Percentiles rank a stretch among this genome's conserved stretches.
Evolutionary conservation across 1,140 invertebrate species (phyloP).

Genomic region (Leptinotarsa undecemlineata): DNA sequence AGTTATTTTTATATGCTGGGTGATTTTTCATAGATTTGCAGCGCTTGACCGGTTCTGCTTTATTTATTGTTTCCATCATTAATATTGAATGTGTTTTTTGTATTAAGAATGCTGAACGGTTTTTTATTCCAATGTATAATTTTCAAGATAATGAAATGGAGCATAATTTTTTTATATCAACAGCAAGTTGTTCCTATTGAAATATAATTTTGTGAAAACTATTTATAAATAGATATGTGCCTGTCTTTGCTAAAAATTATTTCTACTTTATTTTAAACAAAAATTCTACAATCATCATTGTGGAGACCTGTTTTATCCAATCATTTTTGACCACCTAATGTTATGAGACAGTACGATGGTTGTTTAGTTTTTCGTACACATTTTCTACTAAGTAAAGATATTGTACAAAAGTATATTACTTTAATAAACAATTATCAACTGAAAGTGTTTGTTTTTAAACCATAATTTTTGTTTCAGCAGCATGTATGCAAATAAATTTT

Average conservation of each 20-base stretch:
- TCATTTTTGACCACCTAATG: slow-evolving; percentile 18
- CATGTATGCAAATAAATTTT: too few species aligned
- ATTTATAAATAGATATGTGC: background rate
- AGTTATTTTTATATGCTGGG: slow-evolving; percentile 37
- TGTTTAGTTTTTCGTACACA: slow-evolving; percentile 39
- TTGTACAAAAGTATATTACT: slow-evolving; percentile 30
- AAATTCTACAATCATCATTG: too few species aligned
- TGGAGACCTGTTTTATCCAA: background rate
- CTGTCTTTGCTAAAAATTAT: background rate
- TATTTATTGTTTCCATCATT: slow-evolving; percentile 16
- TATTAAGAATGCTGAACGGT: background rate
- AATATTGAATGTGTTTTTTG: background rate
- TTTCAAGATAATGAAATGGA: background rate
- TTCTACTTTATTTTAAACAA: background rate
- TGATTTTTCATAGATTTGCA: slow-evolving; percentile 15
- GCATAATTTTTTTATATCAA: background rate
- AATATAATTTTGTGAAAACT: background rate
- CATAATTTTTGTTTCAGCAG: too few species aligned
- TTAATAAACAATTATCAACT: slow-evolving; percentile 36
- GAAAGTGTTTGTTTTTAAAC: slow-evolving; percentile 4
- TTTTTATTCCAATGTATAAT: background rate
- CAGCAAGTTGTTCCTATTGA: background rate
- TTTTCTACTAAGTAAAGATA: slow-evolving; percentile 36
- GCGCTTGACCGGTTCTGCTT: slow-evolving; percentile 13
- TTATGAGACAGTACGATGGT: slow-evolving; percentile 17